Base-by-base conservation (phyloP, 2,113 vertebrate species). In the Plecturocebus donacophilus region DNA sequence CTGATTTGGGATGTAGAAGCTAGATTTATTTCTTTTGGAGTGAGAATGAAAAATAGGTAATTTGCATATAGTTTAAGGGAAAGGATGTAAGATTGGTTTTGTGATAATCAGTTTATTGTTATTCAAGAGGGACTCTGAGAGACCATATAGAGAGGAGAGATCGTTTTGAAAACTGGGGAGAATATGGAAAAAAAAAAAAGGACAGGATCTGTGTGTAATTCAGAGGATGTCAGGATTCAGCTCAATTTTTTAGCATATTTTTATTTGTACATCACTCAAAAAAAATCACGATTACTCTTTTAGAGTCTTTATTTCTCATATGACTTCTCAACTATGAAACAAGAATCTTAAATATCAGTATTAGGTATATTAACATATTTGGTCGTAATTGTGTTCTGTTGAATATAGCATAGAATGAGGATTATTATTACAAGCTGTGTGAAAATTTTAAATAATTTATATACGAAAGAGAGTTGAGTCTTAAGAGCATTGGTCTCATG, bases 1-100 rank as follows among this genome's bases (percentile, higher is more conserved):
- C 79, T 89, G 87, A 96, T 70, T 91, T 93, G 54, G 42, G 9
- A 89, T 93, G 30, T 95, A 30, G 64, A 97, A 66, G 30, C 45
- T 61, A 94, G 77, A 96, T 92, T 91, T 91, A 87, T 97, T 96
- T 93, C 40, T 93, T 91, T 93, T 88, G n/a, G 56, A 91, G 68
- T 88, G 13, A 96, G n/a, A 75, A 40, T 71, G 27, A 91, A 95
- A 96, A 95, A 90, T 87, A 77, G 40, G 61, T 75, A 95, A 95
- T 97, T 93, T 93, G n/a, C 23, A 86, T 87, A 93, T 86, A 75
- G 32, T 93, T 93, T 82, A 93, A 47, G 20, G 40, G 52, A 83
- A 71, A 47, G 47, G 38, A 83, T 94, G n/a, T 86, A 91, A 61
- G 16, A 54, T 64, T 89, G 35, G 21, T 49, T 97, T 97, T 95